Percentiles rank a stretch among this genome's conserved stretches.
These are phyloP conservation scores for Bothrops jararaca DNA, from an alignment of 2,113 vertebrate species.

Conservation along the genomic window DNA sequence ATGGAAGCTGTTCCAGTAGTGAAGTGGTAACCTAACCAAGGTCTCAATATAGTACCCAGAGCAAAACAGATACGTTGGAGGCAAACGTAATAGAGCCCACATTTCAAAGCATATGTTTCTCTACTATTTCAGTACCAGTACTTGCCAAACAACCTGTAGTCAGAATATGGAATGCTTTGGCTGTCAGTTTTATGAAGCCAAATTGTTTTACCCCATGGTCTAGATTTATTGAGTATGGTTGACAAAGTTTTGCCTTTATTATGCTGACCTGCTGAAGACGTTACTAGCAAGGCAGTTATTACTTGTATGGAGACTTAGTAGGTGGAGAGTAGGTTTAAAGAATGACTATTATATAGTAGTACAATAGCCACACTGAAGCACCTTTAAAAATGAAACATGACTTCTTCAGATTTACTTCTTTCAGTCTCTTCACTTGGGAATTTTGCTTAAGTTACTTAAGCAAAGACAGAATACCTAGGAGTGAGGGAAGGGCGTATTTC, in stretches of 20 bases:
- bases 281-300: background rate
- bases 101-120: background rate
- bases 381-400: background rate
- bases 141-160: background rate
- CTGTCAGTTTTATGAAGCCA: background rate
- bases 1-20: background rate
- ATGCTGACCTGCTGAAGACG: background rate
- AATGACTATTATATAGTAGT: background rate
- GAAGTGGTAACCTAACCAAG: background rate
- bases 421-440: background rate
- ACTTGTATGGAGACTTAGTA: background rate
- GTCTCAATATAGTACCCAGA: background rate
- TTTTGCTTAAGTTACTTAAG: background rate
- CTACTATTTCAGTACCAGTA: background rate
- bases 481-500: background rate
- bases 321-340: background rate
- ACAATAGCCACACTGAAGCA: background rate
- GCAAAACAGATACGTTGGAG: no score
- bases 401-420: background rate
- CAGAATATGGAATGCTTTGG: background rate
- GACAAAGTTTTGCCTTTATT: background rate
- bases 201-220: background rate
- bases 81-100: background rate
- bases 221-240: background rate
- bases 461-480: background rate